Percentiles rank a stretch among this genome's conserved stretches.
Conservation (phyloP, 1,140 invertebrate species). For the Vollenhovia emeryi region DNA sequence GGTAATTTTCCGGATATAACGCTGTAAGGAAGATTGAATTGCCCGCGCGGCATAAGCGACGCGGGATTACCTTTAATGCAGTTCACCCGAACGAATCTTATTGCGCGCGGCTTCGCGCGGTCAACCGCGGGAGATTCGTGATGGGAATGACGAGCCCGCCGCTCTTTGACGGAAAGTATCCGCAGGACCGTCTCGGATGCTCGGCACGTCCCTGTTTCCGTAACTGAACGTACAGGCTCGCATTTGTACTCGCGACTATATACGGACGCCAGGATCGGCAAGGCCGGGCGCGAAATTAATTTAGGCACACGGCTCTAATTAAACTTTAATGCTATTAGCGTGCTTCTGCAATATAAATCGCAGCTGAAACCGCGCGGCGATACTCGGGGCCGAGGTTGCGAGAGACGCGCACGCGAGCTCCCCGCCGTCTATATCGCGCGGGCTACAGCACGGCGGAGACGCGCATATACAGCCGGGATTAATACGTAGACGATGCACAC, state of each 20-base stretch:
- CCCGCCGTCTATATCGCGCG: conserved; percentile 2
- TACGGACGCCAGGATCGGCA: too few species aligned
- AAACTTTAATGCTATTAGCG: conserved; percentile 45
- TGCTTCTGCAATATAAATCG: conserved; percentile 38
- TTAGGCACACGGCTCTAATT: conserved; percentile 26
- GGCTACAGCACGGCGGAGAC: conserved; percentile 8
- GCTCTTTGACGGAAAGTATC: too few species aligned
- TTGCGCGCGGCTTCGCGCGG: not conserved
- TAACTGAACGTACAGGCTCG: not conserved
- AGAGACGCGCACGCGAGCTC: not conserved
- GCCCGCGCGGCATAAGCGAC: conserved; percentile 5
- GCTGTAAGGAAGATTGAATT: conserved; percentile 47
- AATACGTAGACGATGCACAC: conserved; percentile 51
- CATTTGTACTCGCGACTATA: not conserved
- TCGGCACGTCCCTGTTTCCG: not conserved
- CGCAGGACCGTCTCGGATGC: not conserved
- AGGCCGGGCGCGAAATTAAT: conserved; percentile 22
- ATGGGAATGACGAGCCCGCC: not conserved
- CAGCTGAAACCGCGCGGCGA: conserved; percentile 33
- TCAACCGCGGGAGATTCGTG: conserved; percentile 1
- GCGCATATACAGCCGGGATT: conserved; percentile 27
- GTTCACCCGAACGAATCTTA: conserved; percentile 10
- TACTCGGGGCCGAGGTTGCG: not conserved
- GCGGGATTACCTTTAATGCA: conserved; percentile 24
- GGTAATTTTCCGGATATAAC: conserved; percentile 49